Evolutionary conservation across 2,888 invertebrate genomes (phyloP).

Genomic region (Blera fallax): DNA sequence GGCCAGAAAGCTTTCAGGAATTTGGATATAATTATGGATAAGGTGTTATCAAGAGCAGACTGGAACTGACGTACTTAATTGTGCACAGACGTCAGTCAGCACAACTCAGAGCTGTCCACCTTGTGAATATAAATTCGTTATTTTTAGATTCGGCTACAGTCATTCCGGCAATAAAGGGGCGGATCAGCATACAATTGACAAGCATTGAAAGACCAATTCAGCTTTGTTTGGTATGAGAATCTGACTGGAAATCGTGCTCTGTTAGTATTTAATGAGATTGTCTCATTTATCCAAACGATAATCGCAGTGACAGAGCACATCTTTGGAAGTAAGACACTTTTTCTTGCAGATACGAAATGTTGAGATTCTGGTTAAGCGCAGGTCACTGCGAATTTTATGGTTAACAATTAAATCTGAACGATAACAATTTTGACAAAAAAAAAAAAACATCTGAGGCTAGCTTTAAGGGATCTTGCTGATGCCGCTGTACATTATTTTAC

Average conservation of each 20-base stretch:
- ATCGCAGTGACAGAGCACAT: neutral
- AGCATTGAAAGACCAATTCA: neutral
- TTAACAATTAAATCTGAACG: no score
- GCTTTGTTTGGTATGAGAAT: neutral
- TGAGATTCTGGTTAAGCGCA: no score
- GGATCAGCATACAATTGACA: neutral
- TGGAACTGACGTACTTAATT: neutral
- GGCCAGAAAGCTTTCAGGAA: no score
- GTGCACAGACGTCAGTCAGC: neutral
- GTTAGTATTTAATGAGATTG: neutral
- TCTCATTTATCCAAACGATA: no score
- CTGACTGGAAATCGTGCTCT: neutral
- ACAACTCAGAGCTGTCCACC: neutral
- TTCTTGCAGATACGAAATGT: no score
- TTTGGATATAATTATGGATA: neutral
- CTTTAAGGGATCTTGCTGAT: no score
- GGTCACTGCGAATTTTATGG: no score
- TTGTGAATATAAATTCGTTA: neutral
- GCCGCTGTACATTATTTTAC: no score
- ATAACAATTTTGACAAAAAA: no score
- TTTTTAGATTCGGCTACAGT: neutral
- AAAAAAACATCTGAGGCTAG: no score
- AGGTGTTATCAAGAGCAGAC: neutral
- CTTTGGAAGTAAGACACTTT: no score
- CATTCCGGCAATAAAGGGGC: neutral